Evolutionary conservation across 2,113 vertebrate species (phyloP).

Genomic region (Petromus typicus): DNA sequence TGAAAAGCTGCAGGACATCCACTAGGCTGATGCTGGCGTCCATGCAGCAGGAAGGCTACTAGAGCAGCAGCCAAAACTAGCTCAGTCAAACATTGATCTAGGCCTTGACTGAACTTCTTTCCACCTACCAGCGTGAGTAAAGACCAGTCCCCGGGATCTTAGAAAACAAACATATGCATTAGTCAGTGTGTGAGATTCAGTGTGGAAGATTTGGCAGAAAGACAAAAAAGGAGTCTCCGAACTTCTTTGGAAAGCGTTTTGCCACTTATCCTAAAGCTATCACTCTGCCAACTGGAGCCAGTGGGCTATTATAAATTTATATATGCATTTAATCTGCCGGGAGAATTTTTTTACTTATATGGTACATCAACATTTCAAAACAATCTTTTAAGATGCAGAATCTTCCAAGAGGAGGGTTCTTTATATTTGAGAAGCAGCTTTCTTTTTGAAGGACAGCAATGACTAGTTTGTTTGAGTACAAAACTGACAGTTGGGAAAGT

Average conservation of each 20-base stretch:
- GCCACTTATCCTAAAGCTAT: slow-evolving; percentile 82
- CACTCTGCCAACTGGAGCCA: slow-evolving; percentile 81
- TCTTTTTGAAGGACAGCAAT: slow-evolving; percentile 80
- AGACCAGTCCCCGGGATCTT: slow-evolving; percentile 47
- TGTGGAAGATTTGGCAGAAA: slow-evolving; percentile 72
- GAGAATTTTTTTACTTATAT: slow-evolving; percentile 81
- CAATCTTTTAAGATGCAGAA: slow-evolving; percentile 78
- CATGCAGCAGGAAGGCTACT: neutral
- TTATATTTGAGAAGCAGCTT: slow-evolving; percentile 78
- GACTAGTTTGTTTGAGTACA: slow-evolving; percentile 80
- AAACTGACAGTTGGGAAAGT: slow-evolving; percentile 80
- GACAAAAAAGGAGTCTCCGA: slow-evolving; percentile 78
- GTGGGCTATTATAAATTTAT: slow-evolving; percentile 84
- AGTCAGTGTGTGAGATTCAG: slow-evolving; percentile 64
- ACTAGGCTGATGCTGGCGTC: neutral
- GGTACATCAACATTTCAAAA: slow-evolving; percentile 84
- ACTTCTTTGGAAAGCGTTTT: slow-evolving; percentile 80
- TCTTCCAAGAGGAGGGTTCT: slow-evolving; percentile 73
- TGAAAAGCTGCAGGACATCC: neutral
- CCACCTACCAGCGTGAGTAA: neutral
- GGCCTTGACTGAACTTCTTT: neutral
- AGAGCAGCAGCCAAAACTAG: neutral
- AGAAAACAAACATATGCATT: slow-evolving; percentile 74
- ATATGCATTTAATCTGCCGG: slow-evolving; percentile 83
- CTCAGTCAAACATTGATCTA: neutral